phyloP scores from a whole-genome alignment of 2,888 invertebrate species.

The Silvanus unidentatus region DNA sequence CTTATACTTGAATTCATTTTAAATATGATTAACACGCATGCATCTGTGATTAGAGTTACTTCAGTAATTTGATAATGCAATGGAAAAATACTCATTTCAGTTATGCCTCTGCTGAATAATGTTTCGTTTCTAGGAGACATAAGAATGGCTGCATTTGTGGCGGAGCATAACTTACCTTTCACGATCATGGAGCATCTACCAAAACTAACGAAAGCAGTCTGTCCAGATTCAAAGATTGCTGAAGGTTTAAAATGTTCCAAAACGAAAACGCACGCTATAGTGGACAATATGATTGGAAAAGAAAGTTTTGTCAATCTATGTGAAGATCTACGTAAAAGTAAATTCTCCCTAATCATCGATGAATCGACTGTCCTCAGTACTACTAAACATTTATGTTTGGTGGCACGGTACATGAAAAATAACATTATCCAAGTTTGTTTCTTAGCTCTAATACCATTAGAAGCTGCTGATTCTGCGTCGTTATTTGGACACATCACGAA shows the following conservation, averaged over 20 bases:
- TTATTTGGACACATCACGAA: not conserved
- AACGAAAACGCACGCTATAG: constrained; percentile 4
- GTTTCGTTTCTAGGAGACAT: not conserved
- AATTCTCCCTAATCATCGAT: constrained; percentile 9
- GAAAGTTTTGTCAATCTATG: not conserved
- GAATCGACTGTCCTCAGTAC: constrained; percentile 6
- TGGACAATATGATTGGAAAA: constrained; percentile 6
- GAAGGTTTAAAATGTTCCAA: not conserved
- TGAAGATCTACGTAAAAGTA: not conserved
- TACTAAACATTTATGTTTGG: constrained; percentile 8
- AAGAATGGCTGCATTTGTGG: constrained; percentile 1
- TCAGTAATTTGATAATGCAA: not conserved
- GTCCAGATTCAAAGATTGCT: constrained; percentile 3
- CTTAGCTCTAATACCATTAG: not conserved
- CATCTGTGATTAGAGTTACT: not conserved
- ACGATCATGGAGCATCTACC: constrained; percentile 1
- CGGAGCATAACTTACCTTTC: constrained; percentile 4
- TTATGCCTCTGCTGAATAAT: too few species aligned
- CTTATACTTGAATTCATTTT: too few species aligned
- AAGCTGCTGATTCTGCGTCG: not conserved
- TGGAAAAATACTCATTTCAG: not conserved
- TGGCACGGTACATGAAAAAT: constrained; percentile 2
- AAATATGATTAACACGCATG: too few species aligned
- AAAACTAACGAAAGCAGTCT: not conserved
- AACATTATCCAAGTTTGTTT: constrained; percentile 4